Evolutionary conservation across 1,140 invertebrate species (phyloP).

Genomic region (Aleiodes sp.): DNA sequence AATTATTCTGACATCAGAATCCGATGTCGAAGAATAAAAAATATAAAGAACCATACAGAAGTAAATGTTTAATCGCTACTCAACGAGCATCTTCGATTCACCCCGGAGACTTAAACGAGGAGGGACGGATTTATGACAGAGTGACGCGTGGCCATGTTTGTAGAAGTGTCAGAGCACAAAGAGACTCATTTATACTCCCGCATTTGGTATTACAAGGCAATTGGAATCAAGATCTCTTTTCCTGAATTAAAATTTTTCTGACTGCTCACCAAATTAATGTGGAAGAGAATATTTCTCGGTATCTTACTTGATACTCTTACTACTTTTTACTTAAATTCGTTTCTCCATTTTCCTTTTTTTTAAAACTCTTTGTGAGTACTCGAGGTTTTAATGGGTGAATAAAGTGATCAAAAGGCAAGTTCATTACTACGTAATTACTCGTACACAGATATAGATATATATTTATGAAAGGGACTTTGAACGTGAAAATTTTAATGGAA

Average conservation of each 20-base stretch:
- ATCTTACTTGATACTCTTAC: too few relatives aligned
- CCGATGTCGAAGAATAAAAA: neutral
- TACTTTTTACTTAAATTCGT: neutral
- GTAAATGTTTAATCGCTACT: neutral
- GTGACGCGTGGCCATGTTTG: neutral
- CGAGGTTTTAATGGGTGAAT: slow-evolving; percentile 4
- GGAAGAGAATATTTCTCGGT: too few relatives aligned
- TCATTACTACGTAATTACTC: slow-evolving; percentile 4
- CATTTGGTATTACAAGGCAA: neutral
- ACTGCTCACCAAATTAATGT: neutral
- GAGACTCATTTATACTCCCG: slow-evolving; percentile 26
- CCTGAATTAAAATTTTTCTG: slow-evolving; percentile 18
- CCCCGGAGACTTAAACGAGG: neutral
- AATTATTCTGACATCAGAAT: too few relatives aligned
- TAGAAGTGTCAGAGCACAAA: slow-evolving; percentile 20
- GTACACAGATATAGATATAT: neutral
- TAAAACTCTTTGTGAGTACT: neutral
- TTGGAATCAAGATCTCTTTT: neutral
- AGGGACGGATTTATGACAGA: neutral
- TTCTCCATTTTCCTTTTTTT: neutral
- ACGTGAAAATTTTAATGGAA: slow-evolving; percentile 1
- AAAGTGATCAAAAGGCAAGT: slow-evolving; percentile 16
- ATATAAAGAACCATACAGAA: neutral
- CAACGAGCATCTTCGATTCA: slow-evolving; percentile 7
- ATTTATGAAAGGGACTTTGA: neutral